Base-by-base conservation (phyloP, 2,113 vertebrate genomes). In the Stomatorhinus ivindoensis region DNA sequence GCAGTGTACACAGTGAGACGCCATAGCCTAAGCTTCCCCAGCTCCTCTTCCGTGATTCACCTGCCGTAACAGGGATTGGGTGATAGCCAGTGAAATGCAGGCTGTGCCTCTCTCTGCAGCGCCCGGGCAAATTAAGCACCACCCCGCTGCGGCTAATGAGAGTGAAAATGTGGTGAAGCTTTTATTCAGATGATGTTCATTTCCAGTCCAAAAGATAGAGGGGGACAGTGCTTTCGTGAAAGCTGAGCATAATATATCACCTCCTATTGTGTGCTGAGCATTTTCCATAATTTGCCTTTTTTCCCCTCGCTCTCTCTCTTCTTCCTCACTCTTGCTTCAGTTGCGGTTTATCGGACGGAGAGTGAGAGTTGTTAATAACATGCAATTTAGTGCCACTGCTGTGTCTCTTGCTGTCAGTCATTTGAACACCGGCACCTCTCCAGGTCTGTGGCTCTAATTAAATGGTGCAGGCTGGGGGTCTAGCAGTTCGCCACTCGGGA, bases 41-140 rank as follows among this genome's bases (percentile, higher is more conserved):
- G 96, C 95, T 95, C 96, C 96, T 96, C 94, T 95, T 96, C 95
- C 95, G 96, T 96, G 96, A 95, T 96, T 97, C 96, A 97, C 96
- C 95, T 96, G 95, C 96, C 95, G 95, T 96, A 96, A 96, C 96
- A 96, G 95, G 95, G 95, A 96, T 95, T 95, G 96, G 95, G 95
- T 94, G 93, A 95, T 95, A 95, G 95, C 95, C 96, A 94, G 96
- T 95, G 96, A 96, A 96, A 95, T 94, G 95, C 94, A 96, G 95
- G 93, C 95, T 93, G 95, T 96, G 13, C 31, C 27, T 39, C 95
- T 96, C 94, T 94, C 95, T 93, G 94, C 94, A 95, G 95, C 94
- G 96, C 94, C 94, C 92, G 92, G 95, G 96, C 95, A 95, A 96
- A 96, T 95, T 95, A 95, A 95, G 94, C 95, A 96, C 95, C 95